Evolutionary conservation across 2,888 invertebrate genomes (phyloP).

Genomic region (Perizoma flavofasciatum): DNA sequence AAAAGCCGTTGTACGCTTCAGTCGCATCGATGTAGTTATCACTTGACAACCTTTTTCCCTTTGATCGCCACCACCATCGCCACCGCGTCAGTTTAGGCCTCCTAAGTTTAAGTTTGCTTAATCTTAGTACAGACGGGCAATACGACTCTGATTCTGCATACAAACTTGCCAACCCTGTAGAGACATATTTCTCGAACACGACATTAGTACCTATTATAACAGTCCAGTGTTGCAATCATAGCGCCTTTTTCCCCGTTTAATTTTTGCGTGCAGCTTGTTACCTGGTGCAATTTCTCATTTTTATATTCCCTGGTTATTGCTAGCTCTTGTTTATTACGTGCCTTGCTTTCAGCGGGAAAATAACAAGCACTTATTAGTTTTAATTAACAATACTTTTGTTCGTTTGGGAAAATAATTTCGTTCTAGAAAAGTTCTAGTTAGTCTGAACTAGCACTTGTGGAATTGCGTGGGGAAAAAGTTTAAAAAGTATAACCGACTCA

Average conservation of each 20-base stretch:
- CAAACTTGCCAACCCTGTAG: conserved; percentile 22
- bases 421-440: conserved; percentile 3
- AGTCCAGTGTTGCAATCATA: conserved; percentile 38
- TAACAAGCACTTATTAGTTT: conserved; percentile 24
- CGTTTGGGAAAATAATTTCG: conserved; percentile 13
- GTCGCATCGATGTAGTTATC: too few species aligned
- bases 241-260: conserved; percentile 24
- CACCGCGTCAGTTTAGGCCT: too few species aligned
- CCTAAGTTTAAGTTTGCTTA: too few species aligned
- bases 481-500: neutral
- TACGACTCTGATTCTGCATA: neutral
- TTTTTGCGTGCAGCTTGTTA: conserved; percentile 33
- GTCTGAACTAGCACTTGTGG: neutral
- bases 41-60: too few species aligned
- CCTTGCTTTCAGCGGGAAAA: conserved; percentile 17
- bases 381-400: conserved; percentile 21
- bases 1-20: too few species aligned
- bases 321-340: conserved; percentile 26
- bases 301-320: conserved; percentile 29
- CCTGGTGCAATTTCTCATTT: conserved; percentile 28
- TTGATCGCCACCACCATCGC: too few species aligned
- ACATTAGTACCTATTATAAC: conserved; percentile 47
- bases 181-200: conserved; percentile 47
- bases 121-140: too few species aligned
- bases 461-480: conserved; percentile 5